Conservation (phyloP, 1,140 invertebrate genomes). For the Nilaparvata lugens region DNA sequence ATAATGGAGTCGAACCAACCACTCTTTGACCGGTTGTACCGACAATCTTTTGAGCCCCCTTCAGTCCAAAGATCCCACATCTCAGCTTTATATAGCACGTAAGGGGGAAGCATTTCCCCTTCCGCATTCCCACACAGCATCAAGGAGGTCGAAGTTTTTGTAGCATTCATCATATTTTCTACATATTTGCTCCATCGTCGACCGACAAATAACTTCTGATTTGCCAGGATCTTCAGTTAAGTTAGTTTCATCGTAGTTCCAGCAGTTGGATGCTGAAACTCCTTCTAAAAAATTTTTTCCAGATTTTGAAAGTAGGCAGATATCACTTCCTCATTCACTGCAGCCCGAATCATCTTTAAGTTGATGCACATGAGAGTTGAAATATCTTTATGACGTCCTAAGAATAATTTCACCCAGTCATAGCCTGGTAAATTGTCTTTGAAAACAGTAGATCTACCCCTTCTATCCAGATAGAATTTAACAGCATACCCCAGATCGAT, state of each 20-base stretch:
- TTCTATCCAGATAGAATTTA: slow-evolving; percentile 4
- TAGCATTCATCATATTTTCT: slow-evolving; percentile 15
- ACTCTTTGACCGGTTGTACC: slow-evolving; percentile 25
- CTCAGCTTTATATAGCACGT: slow-evolving; percentile 34
- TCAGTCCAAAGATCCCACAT: slow-evolving; percentile 32
- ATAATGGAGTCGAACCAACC: slow-evolving; percentile 33
- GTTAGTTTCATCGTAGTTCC: slow-evolving; percentile 40
- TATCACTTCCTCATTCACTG: slow-evolving; percentile 23
- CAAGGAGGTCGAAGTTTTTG: slow-evolving; percentile 17
- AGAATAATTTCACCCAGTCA: slow-evolving; percentile 19
- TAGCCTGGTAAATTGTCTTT: slow-evolving; percentile 11
- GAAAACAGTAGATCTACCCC: slow-evolving; percentile 1
- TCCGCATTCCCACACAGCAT: slow-evolving; percentile 19
- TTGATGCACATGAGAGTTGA: slow-evolving; percentile 24
- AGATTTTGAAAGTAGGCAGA: slow-evolving; percentile 18
- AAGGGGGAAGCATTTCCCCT: slow-evolving; percentile 25
- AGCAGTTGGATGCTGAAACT: slow-evolving; percentile 30
- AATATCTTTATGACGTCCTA: slow-evolving; percentile 16
- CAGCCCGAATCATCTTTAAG: slow-evolving; percentile 16
- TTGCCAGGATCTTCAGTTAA: slow-evolving; percentile 31
- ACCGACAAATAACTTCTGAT: slow-evolving; percentile 18
- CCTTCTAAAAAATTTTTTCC: slow-evolving; percentile 11
- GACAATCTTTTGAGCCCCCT: slow-evolving; percentile 28
- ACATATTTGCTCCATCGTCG: slow-evolving; percentile 15
- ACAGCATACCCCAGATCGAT: neutral